phyloP scores from a whole-genome alignment of 2,888 invertebrate species.

The Ashinkailepas kermadecensis region DNA sequence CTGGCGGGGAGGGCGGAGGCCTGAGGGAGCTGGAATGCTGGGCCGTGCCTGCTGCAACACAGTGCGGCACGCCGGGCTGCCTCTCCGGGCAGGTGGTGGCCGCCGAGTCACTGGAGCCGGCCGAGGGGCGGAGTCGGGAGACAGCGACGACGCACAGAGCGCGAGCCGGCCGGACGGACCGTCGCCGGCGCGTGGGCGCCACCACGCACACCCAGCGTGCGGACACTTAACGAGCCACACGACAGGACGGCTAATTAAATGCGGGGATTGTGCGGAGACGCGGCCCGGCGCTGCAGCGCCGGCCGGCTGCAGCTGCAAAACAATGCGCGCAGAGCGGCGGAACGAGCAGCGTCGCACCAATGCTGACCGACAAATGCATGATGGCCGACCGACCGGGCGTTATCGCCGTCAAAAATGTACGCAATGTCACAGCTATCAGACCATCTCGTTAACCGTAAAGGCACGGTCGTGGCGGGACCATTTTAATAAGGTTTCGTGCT shows the following conservation, averaged over 20 bases:
- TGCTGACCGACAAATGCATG: background rate
- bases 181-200: too few relatives aligned
- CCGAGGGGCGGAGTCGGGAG: too few relatives aligned
- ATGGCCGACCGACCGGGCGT: background rate
- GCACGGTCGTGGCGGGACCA: background rate
- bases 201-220: background rate
- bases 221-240: background rate
- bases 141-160: too few relatives aligned
- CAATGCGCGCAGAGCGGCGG: background rate
- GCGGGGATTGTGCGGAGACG: background rate
- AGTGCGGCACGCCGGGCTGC: background rate
- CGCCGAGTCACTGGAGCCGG: too few relatives aligned
- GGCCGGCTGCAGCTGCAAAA: background rate
- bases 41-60: background rate
- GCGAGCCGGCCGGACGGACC: too few relatives aligned
- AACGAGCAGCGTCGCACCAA: background rate
- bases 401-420: conserved; percentile 6
- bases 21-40: background rate
- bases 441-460: conserved; percentile 6
- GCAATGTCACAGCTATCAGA: too few relatives aligned
- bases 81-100: background rate
- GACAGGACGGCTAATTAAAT: background rate
- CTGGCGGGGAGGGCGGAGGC: too few relatives aligned
- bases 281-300: background rate
- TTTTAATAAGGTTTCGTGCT: background rate